Percentiles rank a stretch among this genome's conserved stretches.
Conservation (phyloP, 2,888 invertebrate species). For the Lymantria dispar region DNA sequence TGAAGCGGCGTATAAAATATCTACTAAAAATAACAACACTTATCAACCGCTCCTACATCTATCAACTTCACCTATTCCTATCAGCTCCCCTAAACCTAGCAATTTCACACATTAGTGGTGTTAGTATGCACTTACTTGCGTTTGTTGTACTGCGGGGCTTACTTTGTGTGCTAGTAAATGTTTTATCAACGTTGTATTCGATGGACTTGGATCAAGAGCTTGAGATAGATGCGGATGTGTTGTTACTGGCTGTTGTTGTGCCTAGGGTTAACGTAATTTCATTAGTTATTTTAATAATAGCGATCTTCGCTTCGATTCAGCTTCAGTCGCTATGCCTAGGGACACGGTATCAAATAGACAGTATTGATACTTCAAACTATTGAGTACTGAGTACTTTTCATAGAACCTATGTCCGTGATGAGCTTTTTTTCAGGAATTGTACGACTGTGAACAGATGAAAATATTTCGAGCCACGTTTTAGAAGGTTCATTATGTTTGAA, state of each 20-base stretch:
- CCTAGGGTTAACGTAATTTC: neutral
- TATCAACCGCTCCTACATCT: neutral
- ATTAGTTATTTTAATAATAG: neutral
- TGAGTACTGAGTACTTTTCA: too few relatives aligned
- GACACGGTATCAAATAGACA: too few relatives aligned
- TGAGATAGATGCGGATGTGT: conserved; percentile 57
- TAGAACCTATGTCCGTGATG: too few relatives aligned
- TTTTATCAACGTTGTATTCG: conserved; percentile 93
- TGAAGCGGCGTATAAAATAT: too few relatives aligned
- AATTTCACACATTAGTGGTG: conserved; percentile 56
- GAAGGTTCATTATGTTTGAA: too few relatives aligned
- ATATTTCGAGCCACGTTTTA: too few relatives aligned
- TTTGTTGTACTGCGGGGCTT: conserved; percentile 76
- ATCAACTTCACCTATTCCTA: neutral
- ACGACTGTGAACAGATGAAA: too few relatives aligned
- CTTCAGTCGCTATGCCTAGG: too few relatives aligned
- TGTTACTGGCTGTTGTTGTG: conserved; percentile 32
- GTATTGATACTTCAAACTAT: too few relatives aligned
- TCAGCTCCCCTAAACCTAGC: neutral
- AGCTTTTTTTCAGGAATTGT: too few relatives aligned
- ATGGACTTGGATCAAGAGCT: conserved; percentile 59
- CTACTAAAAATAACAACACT: too few relatives aligned
- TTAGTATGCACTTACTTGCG: conserved; percentile 82
- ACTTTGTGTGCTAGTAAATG: conserved; percentile 97
- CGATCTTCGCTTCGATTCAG: too few relatives aligned